phyloP scores from a whole-genome alignment of 2,113 vertebrate species.

The Guaruba guarouba region DNA sequence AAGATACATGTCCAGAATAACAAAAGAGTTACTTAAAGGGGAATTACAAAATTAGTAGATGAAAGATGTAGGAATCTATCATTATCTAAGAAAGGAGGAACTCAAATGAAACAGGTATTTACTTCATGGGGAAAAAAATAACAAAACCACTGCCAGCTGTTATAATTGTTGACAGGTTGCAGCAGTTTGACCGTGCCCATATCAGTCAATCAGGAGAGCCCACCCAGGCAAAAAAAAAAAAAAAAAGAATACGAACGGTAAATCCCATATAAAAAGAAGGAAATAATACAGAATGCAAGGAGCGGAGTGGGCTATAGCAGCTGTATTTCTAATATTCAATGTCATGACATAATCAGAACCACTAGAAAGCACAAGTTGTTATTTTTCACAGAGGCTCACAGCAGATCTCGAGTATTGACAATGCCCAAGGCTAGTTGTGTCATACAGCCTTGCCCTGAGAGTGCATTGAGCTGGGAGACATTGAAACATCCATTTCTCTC shows the following conservation, averaged over 20 bases:
- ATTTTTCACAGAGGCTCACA: neutral
- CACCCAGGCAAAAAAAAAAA: neutral
- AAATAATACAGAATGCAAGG: neutral
- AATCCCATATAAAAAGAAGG: neutral
- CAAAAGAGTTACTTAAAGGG: neutral
- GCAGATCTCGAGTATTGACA: neutral
- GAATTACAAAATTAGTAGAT: neutral
- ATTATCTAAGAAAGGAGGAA: neutral
- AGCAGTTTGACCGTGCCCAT: neutral
- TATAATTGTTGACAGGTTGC: neutral
- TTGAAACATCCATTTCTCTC: neutral
- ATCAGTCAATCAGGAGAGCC: neutral
- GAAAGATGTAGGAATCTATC: neutral
- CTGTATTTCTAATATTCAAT: neutral
- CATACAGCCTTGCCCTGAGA: neutral
- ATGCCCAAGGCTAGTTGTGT: neutral
- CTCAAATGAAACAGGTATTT: neutral
- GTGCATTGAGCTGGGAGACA: accelerated
- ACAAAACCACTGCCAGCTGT: neutral
- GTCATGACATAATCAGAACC: neutral
- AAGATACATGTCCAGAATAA: neutral
- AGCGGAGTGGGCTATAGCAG: neutral
- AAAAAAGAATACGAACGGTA: neutral
- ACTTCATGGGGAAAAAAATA: neutral
- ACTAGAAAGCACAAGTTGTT: neutral